phyloP scores from a whole-genome alignment of 1,140 invertebrate species.

The Aphaenogaster floridana region DNA sequence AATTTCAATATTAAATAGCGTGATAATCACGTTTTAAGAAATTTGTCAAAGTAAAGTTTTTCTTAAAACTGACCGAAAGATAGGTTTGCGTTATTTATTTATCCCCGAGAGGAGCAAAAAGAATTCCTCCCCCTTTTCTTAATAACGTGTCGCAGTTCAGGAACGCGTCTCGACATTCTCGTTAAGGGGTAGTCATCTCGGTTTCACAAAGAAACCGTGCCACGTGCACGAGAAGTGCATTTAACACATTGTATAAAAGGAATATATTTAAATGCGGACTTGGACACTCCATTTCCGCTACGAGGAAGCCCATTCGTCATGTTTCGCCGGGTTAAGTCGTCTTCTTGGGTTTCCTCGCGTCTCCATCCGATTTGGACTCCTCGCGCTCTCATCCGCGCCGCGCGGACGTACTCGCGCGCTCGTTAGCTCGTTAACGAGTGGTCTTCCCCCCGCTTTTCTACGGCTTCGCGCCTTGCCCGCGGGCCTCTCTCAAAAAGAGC shows the following conservation, averaged over 20 bases:
- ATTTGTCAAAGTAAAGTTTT: neutral
- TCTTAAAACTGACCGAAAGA: neutral
- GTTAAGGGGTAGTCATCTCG: constrained; percentile 21
- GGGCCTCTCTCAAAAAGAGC: constrained; percentile 66
- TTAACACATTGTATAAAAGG: constrained; percentile 22
- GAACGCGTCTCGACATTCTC: constrained; percentile 27
- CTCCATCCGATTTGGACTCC: constrained; percentile 13
- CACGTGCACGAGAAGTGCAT: constrained; percentile 27
- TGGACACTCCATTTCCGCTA: constrained; percentile 35
- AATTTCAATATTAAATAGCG: neutral
- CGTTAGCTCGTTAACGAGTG: constrained; percentile 67
- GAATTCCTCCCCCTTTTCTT: neutral
- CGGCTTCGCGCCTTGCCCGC: constrained; percentile 64
- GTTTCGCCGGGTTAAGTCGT: constrained; percentile 26
- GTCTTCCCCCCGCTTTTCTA: constrained; percentile 59
- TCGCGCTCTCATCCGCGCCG: neutral
- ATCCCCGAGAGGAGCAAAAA: neutral
- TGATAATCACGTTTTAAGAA: neutral
- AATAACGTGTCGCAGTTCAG: neutral
- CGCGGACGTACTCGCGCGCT: constrained; percentile 47
- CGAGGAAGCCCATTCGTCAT: constrained; percentile 28
- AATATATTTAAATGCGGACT: constrained; percentile 26
- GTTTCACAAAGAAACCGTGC: constrained; percentile 22
- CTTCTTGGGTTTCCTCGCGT: constrained; percentile 31
- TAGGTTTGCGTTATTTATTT: neutral